Conservation (phyloP, 2,888 invertebrate species). For the Cephus spinipes region DNA sequence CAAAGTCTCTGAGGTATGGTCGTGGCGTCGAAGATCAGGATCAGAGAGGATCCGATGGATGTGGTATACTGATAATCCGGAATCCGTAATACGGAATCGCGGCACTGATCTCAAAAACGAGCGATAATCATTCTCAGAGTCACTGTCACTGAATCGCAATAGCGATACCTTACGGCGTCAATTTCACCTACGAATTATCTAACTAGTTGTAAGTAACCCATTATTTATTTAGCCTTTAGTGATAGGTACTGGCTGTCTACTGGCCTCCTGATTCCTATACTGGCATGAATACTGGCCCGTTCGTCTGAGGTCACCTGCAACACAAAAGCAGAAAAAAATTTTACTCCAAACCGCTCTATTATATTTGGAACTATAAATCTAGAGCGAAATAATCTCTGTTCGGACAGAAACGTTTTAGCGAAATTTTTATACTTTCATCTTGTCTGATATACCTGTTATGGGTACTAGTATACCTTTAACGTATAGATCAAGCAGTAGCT, state of each 20-base stretch:
- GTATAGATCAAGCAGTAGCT: neutral
- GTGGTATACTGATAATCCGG: neutral
- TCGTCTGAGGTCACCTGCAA: slow-evolving; percentile 57
- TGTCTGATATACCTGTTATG: neutral
- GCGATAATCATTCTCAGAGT: slow-evolving; percentile 14
- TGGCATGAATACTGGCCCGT: slow-evolving; percentile 66
- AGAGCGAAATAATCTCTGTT: neutral
- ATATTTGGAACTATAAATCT: neutral
- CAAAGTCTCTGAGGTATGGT: slow-evolving; percentile 12
- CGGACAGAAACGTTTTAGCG: neutral
- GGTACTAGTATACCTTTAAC: neutral
- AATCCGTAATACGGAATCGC: neutral
- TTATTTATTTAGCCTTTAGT: slow-evolving; percentile 50
- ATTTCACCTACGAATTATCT: slow-evolving; percentile 39
- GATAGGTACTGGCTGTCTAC: slow-evolving; percentile 57
- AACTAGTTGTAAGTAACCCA: slow-evolving; percentile 47
- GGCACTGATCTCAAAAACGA: neutral
- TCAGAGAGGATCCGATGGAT: neutral
- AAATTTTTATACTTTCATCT: neutral
- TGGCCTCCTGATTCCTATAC: slow-evolving; percentile 61
- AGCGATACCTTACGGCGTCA: neutral
- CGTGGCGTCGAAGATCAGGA: neutral
- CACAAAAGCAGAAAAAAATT: slow-evolving; percentile 28
- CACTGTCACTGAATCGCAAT: slow-evolving; percentile 12
- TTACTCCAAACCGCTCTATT: neutral